Percentiles rank a stretch among this genome's conserved stretches.
phyloP scores from a whole-genome alignment of 2,888 invertebrate species.

The Bedellia somnulentella region DNA sequence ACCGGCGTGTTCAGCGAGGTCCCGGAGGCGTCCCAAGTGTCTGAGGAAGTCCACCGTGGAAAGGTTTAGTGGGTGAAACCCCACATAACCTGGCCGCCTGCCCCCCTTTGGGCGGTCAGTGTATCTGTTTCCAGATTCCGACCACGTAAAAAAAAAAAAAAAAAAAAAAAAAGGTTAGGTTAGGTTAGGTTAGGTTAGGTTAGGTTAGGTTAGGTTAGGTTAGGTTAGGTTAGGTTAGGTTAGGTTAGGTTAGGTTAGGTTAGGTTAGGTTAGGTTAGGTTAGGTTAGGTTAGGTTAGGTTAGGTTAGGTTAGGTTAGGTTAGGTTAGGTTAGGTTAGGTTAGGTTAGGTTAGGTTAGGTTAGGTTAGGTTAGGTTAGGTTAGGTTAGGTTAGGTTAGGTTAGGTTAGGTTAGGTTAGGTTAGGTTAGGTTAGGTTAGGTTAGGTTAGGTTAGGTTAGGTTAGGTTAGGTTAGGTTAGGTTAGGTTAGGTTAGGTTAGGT shows the following conservation, averaged over 20 bases:
- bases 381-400: slow-evolving; percentile 11
- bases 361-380: slow-evolving; percentile 10
- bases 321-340: slow-evolving; percentile 13
- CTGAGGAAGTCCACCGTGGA: too few species aligned
- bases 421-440: slow-evolving; percentile 7
- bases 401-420: slow-evolving; percentile 9
- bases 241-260: slow-evolving; percentile 13
- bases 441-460: slow-evolving; percentile 7
- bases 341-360: slow-evolving; percentile 10
- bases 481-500: slow-evolving; percentile 7
- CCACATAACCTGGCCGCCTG: too few species aligned
- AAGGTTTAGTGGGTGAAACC: too few species aligned
- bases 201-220: slow-evolving; percentile 9
- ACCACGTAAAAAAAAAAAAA: too few species aligned
- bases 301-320: slow-evolving; percentile 8
- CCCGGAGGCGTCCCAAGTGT: too few species aligned
- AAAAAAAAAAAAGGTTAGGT: too few species aligned
- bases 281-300: slow-evolving; percentile 12
- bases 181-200: slow-evolving; percentile 7
- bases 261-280: slow-evolving; percentile 13
- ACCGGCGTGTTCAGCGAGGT: too few species aligned
- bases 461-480: slow-evolving; percentile 3
- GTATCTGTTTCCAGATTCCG: too few species aligned
- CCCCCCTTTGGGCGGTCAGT: slow-evolving; percentile 4
- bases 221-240: slow-evolving; percentile 13